Evolutionary conservation across 2,888 invertebrate species (phyloP).

Genomic region (Drosophila mercatorum): DNA sequence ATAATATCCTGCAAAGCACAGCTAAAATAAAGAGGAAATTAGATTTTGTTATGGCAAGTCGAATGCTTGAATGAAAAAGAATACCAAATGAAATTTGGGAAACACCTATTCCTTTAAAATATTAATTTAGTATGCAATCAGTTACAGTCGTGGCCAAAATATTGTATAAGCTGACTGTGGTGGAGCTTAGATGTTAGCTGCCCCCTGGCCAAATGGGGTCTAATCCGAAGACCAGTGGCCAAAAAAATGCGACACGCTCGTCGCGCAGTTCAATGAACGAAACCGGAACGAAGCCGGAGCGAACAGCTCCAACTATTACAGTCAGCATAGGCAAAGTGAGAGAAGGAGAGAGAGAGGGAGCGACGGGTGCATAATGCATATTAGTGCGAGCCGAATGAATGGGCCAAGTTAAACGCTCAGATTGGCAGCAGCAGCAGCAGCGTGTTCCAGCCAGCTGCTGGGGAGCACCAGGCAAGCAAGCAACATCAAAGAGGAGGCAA

Average conservation of each 20-base stretch:
- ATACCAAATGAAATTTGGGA: neutral
- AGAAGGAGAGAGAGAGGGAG: slow-evolving; percentile 10
- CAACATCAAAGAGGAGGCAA: slow-evolving; percentile 77
- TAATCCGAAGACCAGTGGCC: slow-evolving; percentile 54
- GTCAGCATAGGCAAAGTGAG: slow-evolving; percentile 5
- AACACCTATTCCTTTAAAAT: neutral
- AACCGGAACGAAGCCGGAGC: slow-evolving; percentile 40
- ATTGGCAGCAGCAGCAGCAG: slow-evolving; percentile 40
- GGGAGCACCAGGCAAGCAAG: slow-evolving; percentile 29
- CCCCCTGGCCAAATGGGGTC: neutral
- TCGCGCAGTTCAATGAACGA: slow-evolving; percentile 55
- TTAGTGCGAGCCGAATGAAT: slow-evolving; percentile 54
- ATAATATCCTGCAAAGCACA: neutral
- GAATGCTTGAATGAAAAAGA: neutral
- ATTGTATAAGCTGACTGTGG: neutral
- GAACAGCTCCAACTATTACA: slow-evolving; percentile 25
- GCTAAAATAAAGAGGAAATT: neutral
- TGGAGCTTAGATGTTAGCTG: neutral
- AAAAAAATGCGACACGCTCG: slow-evolving; percentile 59
- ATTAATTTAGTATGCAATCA: too few species aligned
- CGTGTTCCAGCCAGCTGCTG: slow-evolving; percentile 19
- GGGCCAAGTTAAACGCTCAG: slow-evolving; percentile 50
- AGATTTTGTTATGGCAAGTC: neutral
- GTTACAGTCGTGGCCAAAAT: neutral
- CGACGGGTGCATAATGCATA: slow-evolving; percentile 43